phyloP scores from a whole-genome alignment of 2,113 vertebrate genomes.

The Bubo bubo region DNA sequence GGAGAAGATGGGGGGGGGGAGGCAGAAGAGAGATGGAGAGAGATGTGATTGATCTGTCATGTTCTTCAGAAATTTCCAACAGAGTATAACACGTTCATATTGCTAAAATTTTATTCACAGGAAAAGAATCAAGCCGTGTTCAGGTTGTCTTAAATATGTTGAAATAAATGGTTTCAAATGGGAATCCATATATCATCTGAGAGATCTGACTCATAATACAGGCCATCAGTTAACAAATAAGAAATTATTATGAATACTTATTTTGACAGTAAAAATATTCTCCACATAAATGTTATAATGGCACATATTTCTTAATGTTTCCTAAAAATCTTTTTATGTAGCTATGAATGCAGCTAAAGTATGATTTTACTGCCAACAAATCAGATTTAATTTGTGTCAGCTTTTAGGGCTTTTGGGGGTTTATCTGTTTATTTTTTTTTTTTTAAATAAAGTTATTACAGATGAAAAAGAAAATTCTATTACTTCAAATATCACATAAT shows the following conservation, averaged over 20 bases:
- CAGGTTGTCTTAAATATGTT: not conserved
- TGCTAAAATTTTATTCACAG: not conserved
- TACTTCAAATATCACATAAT: not conserved
- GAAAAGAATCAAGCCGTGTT: not conserved
- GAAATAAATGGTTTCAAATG: not conserved
- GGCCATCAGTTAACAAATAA: not conserved
- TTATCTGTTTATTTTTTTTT: not conserved
- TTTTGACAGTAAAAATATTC: not conserved
- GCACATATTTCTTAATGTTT: not conserved
- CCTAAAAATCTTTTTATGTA: not conserved
- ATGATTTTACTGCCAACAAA: not conserved
- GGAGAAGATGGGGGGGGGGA: rapidly evolving
- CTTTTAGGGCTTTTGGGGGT: not conserved
- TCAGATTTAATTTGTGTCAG: not conserved
- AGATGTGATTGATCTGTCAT: not conserved
- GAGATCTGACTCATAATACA: not conserved
- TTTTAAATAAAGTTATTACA: not conserved
- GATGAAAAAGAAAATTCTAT: not conserved
- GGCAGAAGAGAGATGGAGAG: not conserved
- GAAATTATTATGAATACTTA: not conserved
- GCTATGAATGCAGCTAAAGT: not conserved
- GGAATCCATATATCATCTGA: not conserved
- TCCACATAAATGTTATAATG: not conserved
- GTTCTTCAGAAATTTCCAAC: not conserved
- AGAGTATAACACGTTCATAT: not conserved